Base-by-base conservation (phyloP, 2,888 invertebrate genomes). In the Pterobdella sp. region DNA sequence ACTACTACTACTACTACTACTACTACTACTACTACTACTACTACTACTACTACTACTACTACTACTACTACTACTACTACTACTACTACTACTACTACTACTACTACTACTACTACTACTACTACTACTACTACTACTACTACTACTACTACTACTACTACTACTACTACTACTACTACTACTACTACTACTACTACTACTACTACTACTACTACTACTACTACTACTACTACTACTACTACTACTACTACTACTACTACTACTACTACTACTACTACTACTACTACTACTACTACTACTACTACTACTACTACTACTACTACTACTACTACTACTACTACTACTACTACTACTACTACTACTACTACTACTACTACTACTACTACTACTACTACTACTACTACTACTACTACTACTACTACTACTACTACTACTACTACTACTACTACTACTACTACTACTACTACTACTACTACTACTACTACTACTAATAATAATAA, bases 1-100 rank as follows among this genome's bases (percentile, higher is more conserved):
- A 56, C 60, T 56, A 56, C 60, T 56, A 56, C 60, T 56, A 56
- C 60, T 56, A 56, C 60, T 56, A 56, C 60, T 56, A 56, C 60
- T 56, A 56, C 60, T 56, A 56, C 60, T 56, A 56, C 60, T 56
- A 56, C 60, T 56, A 56, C 60, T 56, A 56, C 60, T 56, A 56
- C 60, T 56, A 56, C 60, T 56, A 56, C 60, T 56, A 56, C 60
- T 56, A 56, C 60, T 56, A 56, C 60, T 56, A 56, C 60, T 56
- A 56, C 60, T 56, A 56, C 60, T 56, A 56, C 60, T 56, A 56
- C 60, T 56, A 56, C 60, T 56, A 56, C 60, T 56, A 56, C 60
- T 56, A 56, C 60, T 56, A 56, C 60, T 56, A 56, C 60, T 56
- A 56, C 60, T 56, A 56, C 60, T 56, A 56, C 60, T 56, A 56